Conservation (phyloP, 2,888 invertebrate genomes). For the Acleris cristana region DNA sequence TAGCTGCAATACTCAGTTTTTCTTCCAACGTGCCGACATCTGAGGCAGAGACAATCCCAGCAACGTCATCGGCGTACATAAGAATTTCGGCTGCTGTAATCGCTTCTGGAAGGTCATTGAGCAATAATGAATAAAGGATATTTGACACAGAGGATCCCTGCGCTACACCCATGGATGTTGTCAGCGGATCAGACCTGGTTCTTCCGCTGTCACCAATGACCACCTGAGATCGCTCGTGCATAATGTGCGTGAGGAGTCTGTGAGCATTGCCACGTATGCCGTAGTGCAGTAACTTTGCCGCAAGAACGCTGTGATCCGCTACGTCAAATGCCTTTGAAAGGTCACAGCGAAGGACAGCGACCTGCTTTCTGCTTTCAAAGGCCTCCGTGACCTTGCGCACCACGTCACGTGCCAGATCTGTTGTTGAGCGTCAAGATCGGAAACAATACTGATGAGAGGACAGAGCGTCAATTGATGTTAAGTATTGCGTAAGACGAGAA, state of each 20-base stretch:
- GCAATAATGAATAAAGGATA: slow-evolving; percentile 11
- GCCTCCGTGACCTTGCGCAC: neutral
- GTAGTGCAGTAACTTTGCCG: slow-evolving; percentile 14
- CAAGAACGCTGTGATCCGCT: slow-evolving; percentile 13
- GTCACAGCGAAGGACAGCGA: slow-evolving; percentile 16
- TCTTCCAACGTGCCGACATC: neutral
- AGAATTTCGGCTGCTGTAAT: neutral
- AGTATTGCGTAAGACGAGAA: neutral
- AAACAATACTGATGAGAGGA: neutral
- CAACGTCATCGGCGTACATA: slow-evolving; percentile 34
- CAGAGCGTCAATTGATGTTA: neutral
- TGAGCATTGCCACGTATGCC: slow-evolving; percentile 1
- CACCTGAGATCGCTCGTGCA: neutral
- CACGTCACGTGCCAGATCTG: slow-evolving; percentile 7
- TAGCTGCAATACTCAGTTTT: neutral
- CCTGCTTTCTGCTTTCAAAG: slow-evolving; percentile 3
- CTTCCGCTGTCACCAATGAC: slow-evolving; percentile 6
- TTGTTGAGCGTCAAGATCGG: slow-evolving; percentile 7
- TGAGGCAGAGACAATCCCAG: neutral
- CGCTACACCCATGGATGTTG: no score
- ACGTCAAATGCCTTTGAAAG: slow-evolving; percentile 3
- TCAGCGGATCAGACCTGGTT: neutral
- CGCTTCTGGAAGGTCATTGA: slow-evolving; percentile 28
- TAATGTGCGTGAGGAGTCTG: neutral
- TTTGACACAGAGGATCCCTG: no score